Conservation (phyloP, 2,888 invertebrate genomes). For the Napeogenes sylphis region DNA sequence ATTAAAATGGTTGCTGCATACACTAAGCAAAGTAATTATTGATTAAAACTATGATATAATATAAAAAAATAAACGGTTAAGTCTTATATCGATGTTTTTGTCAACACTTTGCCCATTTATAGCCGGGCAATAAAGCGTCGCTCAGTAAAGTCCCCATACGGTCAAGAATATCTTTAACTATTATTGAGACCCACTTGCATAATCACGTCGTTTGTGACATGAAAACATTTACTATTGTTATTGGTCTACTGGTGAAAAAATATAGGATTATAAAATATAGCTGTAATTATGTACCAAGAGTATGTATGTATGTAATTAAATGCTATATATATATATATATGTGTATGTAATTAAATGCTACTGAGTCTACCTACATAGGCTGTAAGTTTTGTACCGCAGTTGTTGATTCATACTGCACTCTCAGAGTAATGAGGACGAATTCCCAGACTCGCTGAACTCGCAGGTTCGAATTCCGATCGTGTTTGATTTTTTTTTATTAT, state of each 20-base stretch:
- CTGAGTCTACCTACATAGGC: too few relatives aligned
- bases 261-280: background rate
- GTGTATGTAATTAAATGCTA: too few relatives aligned
- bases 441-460: too few relatives aligned
- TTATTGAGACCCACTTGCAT: constrained; percentile 59
- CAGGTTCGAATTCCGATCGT: too few relatives aligned
- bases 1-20: background rate
- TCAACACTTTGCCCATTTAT: constrained; percentile 34
- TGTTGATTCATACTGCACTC: too few relatives aligned
- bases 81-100: constrained; percentile 11
- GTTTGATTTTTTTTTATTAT: too few relatives aligned
- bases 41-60: background rate
- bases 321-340: too few relatives aligned
- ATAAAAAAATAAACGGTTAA: background rate
- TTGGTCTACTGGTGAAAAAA: constrained; percentile 7
- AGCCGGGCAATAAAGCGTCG: constrained; percentile 56
- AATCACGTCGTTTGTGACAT: constrained; percentile 42
- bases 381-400: too few relatives aligned
- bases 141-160: constrained; percentile 56
- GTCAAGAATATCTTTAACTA: constrained; percentile 65
- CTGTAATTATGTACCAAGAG: too few relatives aligned
- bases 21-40: too few relatives aligned
- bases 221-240: constrained; percentile 23
- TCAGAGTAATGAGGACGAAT: too few relatives aligned
- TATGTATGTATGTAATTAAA: too few relatives aligned